phyloP scores from a whole-genome alignment of 1,140 invertebrate species.

The Chrysopa pallens region DNA sequence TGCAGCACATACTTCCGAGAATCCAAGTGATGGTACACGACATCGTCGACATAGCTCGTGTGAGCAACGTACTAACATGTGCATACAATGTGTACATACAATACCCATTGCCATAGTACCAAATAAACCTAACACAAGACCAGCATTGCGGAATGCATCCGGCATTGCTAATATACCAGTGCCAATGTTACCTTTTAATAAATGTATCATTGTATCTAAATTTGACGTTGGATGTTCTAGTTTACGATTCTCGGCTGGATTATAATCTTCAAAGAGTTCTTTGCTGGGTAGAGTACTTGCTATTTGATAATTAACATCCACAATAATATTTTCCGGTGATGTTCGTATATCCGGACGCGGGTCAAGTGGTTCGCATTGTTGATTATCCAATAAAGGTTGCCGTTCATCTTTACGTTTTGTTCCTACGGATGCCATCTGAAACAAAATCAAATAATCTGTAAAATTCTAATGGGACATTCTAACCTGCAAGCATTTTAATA shows the following conservation, averaged over 20 bases:
- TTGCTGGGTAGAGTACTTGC: slow-evolving; percentile 1
- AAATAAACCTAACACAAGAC: slow-evolving; percentile 47
- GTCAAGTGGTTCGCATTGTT: slow-evolving; percentile 5
- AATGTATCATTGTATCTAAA: slow-evolving; percentile 59
- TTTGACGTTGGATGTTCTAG: slow-evolving; percentile 63
- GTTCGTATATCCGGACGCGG: slow-evolving; percentile 16
- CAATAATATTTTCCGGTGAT: slow-evolving; percentile 22
- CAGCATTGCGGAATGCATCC: slow-evolving; percentile 66
- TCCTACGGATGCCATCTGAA: too few relatives aligned
- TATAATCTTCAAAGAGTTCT: slow-evolving; percentile 21
- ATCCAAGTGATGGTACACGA: slow-evolving; percentile 43
- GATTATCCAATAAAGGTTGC: slow-evolving; percentile 21
- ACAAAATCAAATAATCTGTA: too few relatives aligned
- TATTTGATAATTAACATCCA: slow-evolving; percentile 21
- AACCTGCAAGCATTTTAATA: too few relatives aligned
- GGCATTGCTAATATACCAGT: slow-evolving; percentile 65
- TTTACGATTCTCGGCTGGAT: slow-evolving; percentile 42
- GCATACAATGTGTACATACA: slow-evolving; percentile 77
- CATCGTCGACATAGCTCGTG: slow-evolving; percentile 47
- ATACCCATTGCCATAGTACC: slow-evolving; percentile 59
- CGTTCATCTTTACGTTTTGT: slow-evolving; percentile 17
- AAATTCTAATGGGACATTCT: too few relatives aligned
- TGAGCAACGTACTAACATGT: slow-evolving; percentile 56
- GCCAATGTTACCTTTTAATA: slow-evolving; percentile 68
- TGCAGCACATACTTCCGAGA: slow-evolving; percentile 52